phyloP scores from a whole-genome alignment of 1,140 invertebrate genomes.

The Drosophila subobscura region DNA sequence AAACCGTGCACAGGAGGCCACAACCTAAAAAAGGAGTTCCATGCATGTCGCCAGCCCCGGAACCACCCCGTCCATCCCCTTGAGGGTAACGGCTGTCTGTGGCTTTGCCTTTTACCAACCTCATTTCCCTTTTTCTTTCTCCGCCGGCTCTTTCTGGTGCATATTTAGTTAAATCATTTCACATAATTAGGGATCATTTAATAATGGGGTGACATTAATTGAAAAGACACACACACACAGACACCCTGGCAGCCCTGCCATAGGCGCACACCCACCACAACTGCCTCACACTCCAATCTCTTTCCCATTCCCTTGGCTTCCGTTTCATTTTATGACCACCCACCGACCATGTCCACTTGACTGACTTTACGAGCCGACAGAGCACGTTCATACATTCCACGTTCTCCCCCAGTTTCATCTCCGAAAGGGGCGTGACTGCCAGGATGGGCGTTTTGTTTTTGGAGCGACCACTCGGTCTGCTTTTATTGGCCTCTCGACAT shows the following conservation, averaged over 20 bases:
- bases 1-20: conserved; percentile 7
- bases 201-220: conserved; percentile 84
- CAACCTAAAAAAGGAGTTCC: conserved; percentile 26
- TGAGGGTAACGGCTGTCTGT: conserved; percentile 49
- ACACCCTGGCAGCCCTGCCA: conserved; percentile 21
- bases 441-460: conserved; percentile 47
- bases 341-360: conserved; percentile 70
- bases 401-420: conserved; percentile 4
- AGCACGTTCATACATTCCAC: conserved; percentile 36
- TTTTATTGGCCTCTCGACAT: conserved; percentile 73
- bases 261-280: conserved; percentile 10
- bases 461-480: conserved; percentile 32
- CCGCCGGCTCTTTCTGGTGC: conserved; percentile 45
- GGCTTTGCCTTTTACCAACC: conserved; percentile 62
- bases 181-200: conserved; percentile 84
- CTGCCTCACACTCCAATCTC: conserved; percentile 2
- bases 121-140: conserved; percentile 21
- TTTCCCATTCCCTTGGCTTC: conserved; percentile 49
- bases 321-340: conserved; percentile 77
- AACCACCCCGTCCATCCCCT: background rate
- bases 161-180: conserved; percentile 83
- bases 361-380: conserved; percentile 68
- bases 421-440: conserved; percentile 24
- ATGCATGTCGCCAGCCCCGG: conserved; percentile 13
- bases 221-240: conserved; percentile 53